Percentiles rank a stretch among this genome's conserved stretches.
Conservation (phyloP, 2,797 vertebrate genomes). For the Artibeus jamaicensis region DNA sequence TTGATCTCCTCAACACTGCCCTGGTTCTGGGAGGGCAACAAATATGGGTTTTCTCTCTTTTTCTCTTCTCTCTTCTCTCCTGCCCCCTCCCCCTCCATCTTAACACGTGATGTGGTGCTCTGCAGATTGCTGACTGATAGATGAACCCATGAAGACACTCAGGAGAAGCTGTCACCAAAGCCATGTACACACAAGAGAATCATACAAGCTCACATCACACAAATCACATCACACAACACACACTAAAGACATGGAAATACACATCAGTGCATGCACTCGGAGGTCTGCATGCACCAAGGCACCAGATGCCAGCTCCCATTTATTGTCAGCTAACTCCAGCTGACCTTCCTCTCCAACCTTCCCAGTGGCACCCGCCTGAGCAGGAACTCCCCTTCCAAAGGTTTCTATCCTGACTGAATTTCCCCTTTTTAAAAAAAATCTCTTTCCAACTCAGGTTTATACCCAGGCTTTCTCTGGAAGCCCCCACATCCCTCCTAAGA, state of each 20-base stretch:
- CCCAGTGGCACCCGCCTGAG: background rate
- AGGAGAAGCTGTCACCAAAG: background rate
- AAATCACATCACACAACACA: background rate
- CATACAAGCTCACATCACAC: background rate
- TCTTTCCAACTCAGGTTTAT: conserved; percentile 50
- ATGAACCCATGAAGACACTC: background rate
- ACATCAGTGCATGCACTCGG: background rate
- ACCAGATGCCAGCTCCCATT: no score
- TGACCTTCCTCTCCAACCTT: background rate
- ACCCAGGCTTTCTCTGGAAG: conserved; percentile 44
- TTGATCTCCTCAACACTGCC: background rate
- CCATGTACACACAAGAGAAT: background rate
- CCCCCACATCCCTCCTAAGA: conserved; percentile 4
- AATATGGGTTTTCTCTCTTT: background rate
- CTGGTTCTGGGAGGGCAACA: background rate
- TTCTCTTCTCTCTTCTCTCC: background rate
- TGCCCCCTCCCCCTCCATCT: rapidly evolving
- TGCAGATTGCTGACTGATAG: background rate
- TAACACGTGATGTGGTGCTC: background rate
- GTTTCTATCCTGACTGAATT: background rate
- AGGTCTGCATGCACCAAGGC: background rate
- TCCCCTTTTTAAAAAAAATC: conserved; percentile 45
- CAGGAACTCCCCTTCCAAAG: background rate
- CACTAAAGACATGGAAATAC: background rate
- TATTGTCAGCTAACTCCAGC: background rate